Base-by-base conservation (phyloP, 2,113 vertebrate species). In the Aleadryas rufinucha region DNA sequence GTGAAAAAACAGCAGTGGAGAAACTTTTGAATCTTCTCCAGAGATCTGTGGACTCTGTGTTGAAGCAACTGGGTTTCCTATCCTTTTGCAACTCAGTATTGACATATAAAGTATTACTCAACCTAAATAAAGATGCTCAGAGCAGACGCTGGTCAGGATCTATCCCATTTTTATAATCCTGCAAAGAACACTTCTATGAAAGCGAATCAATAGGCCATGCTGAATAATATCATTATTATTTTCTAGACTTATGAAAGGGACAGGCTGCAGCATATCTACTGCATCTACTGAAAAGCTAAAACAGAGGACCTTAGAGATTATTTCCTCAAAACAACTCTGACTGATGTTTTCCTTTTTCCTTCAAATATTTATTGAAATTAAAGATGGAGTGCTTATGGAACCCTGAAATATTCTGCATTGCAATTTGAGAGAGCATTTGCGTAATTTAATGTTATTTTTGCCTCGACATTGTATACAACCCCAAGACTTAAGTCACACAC, bases 171-270 rank as follows among this genome's bases (percentile, higher is more conserved):
- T 14, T 35, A 16, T 8, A 56, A 23, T n/a, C 33, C 24, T 76
- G 11, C 7, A 41, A 39, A 68, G 24, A 42, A 16, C 0, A 0
- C 1, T 52, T 33, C 21, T 63, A 0, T 37, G 18, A 64, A 85
- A 71, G 9, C 2, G 88, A 76, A 85, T 74, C 60, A 42, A 42
- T 24, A 45, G 18, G 4, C 2, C 41, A 21, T 16, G 3, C 3
- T 76, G 76, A 83, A 56, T 10, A 33, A 35, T 7, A 15, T 2
- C 2, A 5, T 42, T 75, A 28, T 23, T 80, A 24, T 64, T 63
- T 79, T 42, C 6, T 39, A 10, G 39, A 11, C 3, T 63, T 77
- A 20, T 33, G 30, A 15, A 82, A 68, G 3, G 14, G 11, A 30
- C 11, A 50, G 7, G 4, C 2, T 74, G 31, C 14, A 82, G 2